A percentile compares a stretch with the other conserved stretches of the same genome.
phyloP scores from a whole-genome alignment of 2,113 vertebrate genomes.

The Hiodon tergisus region DNA sequence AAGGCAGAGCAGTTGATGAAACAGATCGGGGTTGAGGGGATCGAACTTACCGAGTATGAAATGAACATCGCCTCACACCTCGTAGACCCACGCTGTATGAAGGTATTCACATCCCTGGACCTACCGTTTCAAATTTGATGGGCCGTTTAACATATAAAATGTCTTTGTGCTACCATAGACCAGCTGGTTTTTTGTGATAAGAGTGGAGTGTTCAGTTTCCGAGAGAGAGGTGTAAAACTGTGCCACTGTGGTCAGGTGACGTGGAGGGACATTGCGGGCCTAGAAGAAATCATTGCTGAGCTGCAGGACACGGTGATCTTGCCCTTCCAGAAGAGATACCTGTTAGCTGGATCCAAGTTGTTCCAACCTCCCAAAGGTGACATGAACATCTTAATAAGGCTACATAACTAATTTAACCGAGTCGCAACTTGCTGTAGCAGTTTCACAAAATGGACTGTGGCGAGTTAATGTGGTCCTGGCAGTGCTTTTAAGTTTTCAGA shows the following conservation, averaged over 20 bases:
- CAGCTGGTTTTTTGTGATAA: background rate
- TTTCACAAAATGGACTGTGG: no score
- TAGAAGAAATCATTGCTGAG: conserved; percentile 65
- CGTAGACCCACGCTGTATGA: conserved; percentile 64
- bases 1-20: conserved; percentile 71
- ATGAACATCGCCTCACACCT: conserved; percentile 69
- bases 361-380: conserved; percentile 72
- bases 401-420: no score
- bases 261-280: conserved; percentile 69
- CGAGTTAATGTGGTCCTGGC: no score
- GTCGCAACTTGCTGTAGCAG: no score
- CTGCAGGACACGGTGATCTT: conserved; percentile 69
- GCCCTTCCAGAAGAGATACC: conserved; percentile 67
- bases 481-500: no score
- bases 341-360: conserved; percentile 64
- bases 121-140: background rate
- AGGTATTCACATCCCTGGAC: conserved; percentile 43
- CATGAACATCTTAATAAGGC: no score
- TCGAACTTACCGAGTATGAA: conserved; percentile 69
- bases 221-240: background rate
- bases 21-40: conserved; percentile 63
- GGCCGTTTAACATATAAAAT: background rate
- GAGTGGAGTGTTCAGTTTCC: background rate
- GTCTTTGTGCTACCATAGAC: background rate
- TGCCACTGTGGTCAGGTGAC: conserved; percentile 51